These are phyloP conservation scores for Zoroaster sp. DNA, from an alignment of 53 echinoderm and acorn worm genomes.

Conservation along the genomic window DNA sequence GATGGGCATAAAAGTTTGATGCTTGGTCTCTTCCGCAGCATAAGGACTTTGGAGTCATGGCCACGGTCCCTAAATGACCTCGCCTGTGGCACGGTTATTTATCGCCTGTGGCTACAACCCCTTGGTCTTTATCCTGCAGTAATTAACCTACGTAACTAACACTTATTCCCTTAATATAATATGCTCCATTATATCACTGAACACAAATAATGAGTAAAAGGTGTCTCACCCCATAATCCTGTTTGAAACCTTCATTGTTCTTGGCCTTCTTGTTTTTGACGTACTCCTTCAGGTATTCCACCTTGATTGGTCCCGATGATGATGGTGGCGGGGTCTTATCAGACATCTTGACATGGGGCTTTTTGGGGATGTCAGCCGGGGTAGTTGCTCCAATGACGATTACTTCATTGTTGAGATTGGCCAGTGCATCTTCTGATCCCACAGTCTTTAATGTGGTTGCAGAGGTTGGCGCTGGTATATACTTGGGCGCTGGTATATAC, in stretches of 20 bases:
- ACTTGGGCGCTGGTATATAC: neutral
- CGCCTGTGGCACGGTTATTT: too few species aligned
- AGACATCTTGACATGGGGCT: neutral
- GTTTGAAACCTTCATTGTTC: slow-evolving; percentile 58
- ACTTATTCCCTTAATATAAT: too few species aligned
- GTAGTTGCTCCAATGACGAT: neutral
- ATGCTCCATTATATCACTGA: too few species aligned
- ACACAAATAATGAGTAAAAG: too few species aligned
- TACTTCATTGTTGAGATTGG: slow-evolving; percentile 17
- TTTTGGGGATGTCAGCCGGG: slow-evolving; percentile 6
- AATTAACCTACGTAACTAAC: too few species aligned
- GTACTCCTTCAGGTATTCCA: slow-evolving; percentile 64
- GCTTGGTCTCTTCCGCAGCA: too few species aligned
- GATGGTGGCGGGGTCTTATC: neutral
- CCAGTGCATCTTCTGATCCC: slow-evolving; percentile 46
- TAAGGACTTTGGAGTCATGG: too few species aligned
- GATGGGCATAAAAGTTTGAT: too few species aligned
- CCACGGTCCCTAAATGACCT: too few species aligned
- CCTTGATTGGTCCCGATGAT: slow-evolving; percentile 52
- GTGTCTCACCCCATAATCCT: slow-evolving; percentile 71
- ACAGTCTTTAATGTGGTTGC: slow-evolving; percentile 11
- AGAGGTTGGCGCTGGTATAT: neutral
- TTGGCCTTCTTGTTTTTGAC: slow-evolving; percentile 70
- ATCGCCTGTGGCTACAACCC: too few species aligned
- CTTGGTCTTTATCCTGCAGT: too few species aligned